Evolutionary conservation across 2,113 vertebrate species (phyloP).

Genomic region (Girardinichthys multiradiatus): DNA sequence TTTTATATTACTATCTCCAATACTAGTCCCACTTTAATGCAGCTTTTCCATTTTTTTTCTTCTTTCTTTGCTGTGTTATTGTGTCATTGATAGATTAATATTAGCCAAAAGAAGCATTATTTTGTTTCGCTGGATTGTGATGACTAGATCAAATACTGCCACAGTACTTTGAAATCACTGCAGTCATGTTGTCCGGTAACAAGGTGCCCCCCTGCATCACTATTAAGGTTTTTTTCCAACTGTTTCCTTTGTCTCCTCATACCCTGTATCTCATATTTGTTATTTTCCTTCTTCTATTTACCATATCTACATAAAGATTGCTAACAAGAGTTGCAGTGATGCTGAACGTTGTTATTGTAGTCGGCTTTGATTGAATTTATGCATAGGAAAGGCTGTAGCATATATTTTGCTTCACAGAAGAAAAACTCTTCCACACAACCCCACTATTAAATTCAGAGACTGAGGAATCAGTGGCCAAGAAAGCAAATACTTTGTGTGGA

Average conservation of each 20-base stretch:
- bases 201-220: background rate
- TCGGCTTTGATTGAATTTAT: background rate
- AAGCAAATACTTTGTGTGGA: background rate
- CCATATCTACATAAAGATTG: background rate
- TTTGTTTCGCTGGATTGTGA: too few relatives aligned
- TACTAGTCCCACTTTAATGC: too few relatives aligned
- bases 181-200: too few relatives aligned
- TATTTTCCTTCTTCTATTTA: background rate
- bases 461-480: background rate
- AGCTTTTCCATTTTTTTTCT: too few relatives aligned
- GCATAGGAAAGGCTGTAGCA: background rate
- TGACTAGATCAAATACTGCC: too few relatives aligned
- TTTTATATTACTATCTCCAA: too few relatives aligned
- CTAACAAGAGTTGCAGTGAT: background rate
- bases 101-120: too few relatives aligned
- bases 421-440: background rate
- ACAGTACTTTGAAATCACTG: too few relatives aligned
- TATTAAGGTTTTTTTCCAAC: background rate
- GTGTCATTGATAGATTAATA: too few relatives aligned
- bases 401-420: background rate
- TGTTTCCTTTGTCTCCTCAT: background rate
- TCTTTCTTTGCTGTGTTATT: too few relatives aligned
- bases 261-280: background rate
- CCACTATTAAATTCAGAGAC: background rate
- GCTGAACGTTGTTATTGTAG: conserved; percentile 8